phyloP scores from a whole-genome alignment of 2,888 invertebrate genomes.

The Pandemis corylana region DNA sequence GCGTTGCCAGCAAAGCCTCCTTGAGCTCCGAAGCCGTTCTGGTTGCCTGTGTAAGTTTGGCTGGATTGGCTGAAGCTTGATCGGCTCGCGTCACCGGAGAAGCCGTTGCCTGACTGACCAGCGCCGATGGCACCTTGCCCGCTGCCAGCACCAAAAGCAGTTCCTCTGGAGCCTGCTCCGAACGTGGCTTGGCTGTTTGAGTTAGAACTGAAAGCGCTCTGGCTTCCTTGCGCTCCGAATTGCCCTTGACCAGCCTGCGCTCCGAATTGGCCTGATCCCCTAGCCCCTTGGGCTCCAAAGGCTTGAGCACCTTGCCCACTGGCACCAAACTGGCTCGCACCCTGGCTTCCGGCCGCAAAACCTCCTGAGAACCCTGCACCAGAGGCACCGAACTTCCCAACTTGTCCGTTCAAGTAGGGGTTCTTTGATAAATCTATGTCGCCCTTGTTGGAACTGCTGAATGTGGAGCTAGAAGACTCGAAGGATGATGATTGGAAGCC shows the following conservation, averaged over 20 bases:
- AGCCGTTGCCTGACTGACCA: slow-evolving; percentile 4
- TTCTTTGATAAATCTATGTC: slow-evolving; percentile 67
- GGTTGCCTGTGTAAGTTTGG: slow-evolving; percentile 12
- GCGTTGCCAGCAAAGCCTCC: slow-evolving; percentile 42
- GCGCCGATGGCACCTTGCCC: slow-evolving; percentile 10
- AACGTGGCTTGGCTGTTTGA: slow-evolving; percentile 7
- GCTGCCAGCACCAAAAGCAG: slow-evolving; percentile 33
- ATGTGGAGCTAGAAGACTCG: slow-evolving; percentile 59
- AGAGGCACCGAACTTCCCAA: slow-evolving; percentile 48
- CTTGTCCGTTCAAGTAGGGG: slow-evolving; percentile 65
- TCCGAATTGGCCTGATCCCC: slow-evolving; percentile 15
- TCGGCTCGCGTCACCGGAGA: slow-evolving; percentile 20
- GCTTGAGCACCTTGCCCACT: slow-evolving; percentile 3
- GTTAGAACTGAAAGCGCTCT: not conserved
- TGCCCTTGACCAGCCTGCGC: not conserved
- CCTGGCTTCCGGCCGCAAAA: slow-evolving; percentile 40
- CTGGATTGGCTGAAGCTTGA: slow-evolving; percentile 33
- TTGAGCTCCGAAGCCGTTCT: slow-evolving; percentile 11
- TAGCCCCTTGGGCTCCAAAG: slow-evolving; percentile 13
- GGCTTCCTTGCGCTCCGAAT: slow-evolving; percentile 8
- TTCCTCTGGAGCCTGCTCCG: slow-evolving; percentile 29
- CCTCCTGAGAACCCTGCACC: slow-evolving; percentile 46
- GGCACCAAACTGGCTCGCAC: slow-evolving; percentile 41
- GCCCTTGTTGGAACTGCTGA: slow-evolving; percentile 61
- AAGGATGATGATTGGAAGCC: slow-evolving; percentile 60